Percentiles rank a stretch among this genome's conserved stretches.
Conservation (phyloP, 1,140 invertebrate species). For the Rhagoletis zephyria region DNA sequence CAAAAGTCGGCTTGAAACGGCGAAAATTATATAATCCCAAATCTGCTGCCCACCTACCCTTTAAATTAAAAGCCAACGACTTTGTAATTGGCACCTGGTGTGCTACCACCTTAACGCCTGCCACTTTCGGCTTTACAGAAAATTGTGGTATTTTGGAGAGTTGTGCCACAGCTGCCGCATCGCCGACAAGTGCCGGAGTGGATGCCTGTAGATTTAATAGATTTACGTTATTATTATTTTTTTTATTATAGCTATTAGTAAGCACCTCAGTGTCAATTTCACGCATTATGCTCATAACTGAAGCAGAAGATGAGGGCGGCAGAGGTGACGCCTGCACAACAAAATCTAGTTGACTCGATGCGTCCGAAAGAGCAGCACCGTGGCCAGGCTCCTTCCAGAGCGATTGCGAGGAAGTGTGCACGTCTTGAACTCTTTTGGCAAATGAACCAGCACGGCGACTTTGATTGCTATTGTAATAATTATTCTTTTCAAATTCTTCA, state of each 20-base stretch:
- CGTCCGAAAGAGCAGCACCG: constrained; percentile 59
- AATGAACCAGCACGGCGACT: constrained; percentile 26
- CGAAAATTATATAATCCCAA: constrained; percentile 79
- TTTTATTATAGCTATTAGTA: background rate
- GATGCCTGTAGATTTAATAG: background rate
- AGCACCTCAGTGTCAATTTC: constrained; percentile 61
- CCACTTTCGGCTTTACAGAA: constrained; percentile 66
- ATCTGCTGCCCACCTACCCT: constrained; percentile 79
- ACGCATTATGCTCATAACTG: constrained; percentile 63
- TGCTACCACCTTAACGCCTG: constrained; percentile 73
- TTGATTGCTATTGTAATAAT: constrained; percentile 53
- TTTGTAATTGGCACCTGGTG: constrained; percentile 73
- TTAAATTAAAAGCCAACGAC: constrained; percentile 74
- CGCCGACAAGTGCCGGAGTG: background rate
- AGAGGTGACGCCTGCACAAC: constrained; percentile 58
- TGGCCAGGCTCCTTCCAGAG: constrained; percentile 53
- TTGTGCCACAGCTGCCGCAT: background rate
- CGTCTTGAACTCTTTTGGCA: constrained; percentile 38
- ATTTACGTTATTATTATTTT: constrained; percentile 5
- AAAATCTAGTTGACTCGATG: constrained; percentile 66
- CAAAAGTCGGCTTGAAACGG: constrained; percentile 84
- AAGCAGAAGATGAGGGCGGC: constrained; percentile 64
- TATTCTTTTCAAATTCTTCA: background rate
- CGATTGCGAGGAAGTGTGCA: constrained; percentile 53
- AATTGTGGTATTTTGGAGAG: constrained; percentile 60